These are phyloP conservation scores for Allacma fusca DNA, from an alignment of 2,888 invertebrate genomes.

Conservation along the genomic window DNA sequence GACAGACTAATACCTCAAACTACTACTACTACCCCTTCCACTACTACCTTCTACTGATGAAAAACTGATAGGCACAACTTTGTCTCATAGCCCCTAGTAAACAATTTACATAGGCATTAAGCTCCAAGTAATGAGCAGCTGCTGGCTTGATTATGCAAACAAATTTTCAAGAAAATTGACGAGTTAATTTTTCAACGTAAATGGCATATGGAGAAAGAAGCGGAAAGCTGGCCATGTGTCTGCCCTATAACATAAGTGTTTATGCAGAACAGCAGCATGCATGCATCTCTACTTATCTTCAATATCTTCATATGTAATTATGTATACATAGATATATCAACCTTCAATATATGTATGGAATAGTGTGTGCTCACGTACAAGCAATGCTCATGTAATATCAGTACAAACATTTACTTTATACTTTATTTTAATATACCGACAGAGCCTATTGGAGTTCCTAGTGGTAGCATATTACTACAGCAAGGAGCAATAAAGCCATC, in stretches of 20 bases:
- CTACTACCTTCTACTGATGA: background rate
- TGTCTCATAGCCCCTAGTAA: background rate
- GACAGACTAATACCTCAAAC: no score
- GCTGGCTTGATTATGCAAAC: slow-evolving; percentile 19
- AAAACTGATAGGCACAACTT: background rate
- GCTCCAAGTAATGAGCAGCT: slow-evolving; percentile 15
- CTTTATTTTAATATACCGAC: no score
- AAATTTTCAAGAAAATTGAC: slow-evolving; percentile 32
- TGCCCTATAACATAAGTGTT: background rate
- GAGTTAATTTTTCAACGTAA: slow-evolving; percentile 22
- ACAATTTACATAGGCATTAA: slow-evolving; percentile 4
- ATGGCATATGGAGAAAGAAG: slow-evolving; percentile 19
- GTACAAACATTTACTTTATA: no score
- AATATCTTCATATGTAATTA: no score
- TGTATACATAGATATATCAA: no score
- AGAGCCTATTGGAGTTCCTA: no score
- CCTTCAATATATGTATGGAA: no score
- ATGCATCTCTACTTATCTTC: no score
- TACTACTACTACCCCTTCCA: no score
- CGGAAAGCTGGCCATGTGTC: background rate
- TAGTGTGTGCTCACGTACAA: no score
- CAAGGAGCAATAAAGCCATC: slow-evolving; percentile 29
- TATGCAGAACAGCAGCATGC: background rate
- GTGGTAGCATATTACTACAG: no score
- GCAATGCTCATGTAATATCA: no score